Conservation (phyloP, 2,113 vertebrate species). For the Megaceryle torquata region DNA sequence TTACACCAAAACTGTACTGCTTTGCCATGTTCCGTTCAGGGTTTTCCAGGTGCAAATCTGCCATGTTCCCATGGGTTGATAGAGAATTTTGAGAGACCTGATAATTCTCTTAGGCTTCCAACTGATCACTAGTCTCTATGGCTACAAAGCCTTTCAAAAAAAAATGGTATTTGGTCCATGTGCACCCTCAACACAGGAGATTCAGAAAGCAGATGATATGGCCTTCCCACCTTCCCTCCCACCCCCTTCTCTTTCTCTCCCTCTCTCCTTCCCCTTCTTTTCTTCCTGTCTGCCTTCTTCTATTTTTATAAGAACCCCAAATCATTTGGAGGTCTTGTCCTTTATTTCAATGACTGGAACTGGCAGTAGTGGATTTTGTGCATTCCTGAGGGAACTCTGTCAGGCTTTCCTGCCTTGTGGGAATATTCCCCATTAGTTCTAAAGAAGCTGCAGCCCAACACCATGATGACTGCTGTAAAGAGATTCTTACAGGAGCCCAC, state of each 20-base stretch:
- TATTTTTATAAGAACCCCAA: background rate
- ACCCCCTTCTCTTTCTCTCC: no score
- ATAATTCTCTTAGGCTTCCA: background rate
- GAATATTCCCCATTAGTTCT: background rate
- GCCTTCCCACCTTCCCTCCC: background rate
- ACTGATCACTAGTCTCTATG: background rate
- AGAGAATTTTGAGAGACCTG: background rate
- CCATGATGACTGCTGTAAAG: background rate
- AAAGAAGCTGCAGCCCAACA: background rate
- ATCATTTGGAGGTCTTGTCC: background rate
- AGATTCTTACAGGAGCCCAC: background rate
- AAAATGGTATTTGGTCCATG: background rate
- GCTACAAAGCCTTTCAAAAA: background rate
- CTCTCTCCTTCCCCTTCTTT: background rate
- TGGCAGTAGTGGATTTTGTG: background rate
- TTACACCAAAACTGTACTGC: background rate
- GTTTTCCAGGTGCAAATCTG: background rate
- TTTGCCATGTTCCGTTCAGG: background rate
- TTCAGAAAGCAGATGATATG: background rate
- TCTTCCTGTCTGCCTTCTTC: background rate
- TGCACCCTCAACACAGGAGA: background rate
- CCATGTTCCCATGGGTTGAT: rapidly evolving
- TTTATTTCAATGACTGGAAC: background rate
- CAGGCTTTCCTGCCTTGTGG: background rate
- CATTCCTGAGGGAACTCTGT: background rate